A percentile compares a stretch with the other conserved stretches of the same genome.
phyloP scores from a whole-genome alignment of 1,140 invertebrate genomes.

The Trichonephila clavipes region DNA sequence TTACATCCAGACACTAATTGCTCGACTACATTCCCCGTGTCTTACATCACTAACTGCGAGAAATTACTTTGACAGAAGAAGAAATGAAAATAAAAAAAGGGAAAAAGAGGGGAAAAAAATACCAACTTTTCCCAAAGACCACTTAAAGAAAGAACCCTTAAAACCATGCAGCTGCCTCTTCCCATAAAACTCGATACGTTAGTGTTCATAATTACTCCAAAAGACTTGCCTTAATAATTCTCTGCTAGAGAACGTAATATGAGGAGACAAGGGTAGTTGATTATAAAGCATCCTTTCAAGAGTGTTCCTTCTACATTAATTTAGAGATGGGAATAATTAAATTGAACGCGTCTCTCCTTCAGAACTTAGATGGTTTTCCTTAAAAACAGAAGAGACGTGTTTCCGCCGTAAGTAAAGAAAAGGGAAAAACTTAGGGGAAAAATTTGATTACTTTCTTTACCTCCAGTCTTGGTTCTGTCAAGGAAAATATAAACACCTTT shows the following conservation, averaged over 20 bases:
- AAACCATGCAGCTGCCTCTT: neutral
- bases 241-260: neutral
- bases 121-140: neutral
- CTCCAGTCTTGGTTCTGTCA: too few relatives aligned
- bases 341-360: neutral
- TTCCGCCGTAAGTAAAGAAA: too few relatives aligned
- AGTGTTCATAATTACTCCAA: neutral
- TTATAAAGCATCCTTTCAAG: slow-evolving; percentile 21
- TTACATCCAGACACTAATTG: neutral
- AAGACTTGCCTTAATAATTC: slow-evolving; percentile 7
- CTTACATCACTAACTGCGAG: neutral
- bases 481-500: too few relatives aligned
- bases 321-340: slow-evolving; percentile 46
- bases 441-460: too few relatives aligned
- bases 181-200: slow-evolving; percentile 13
- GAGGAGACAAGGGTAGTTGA: neutral
- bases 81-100: neutral
- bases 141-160: slow-evolving; percentile 40
- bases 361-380: neutral
- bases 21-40: neutral
- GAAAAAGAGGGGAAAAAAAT: neutral
- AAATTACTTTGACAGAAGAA: neutral
- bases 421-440: too few relatives aligned
- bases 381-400: neutral
- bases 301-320: neutral